Evolutionary conservation across 2,888 invertebrate genomes (phyloP).

Genomic region (Philereme vetulata): DNA sequence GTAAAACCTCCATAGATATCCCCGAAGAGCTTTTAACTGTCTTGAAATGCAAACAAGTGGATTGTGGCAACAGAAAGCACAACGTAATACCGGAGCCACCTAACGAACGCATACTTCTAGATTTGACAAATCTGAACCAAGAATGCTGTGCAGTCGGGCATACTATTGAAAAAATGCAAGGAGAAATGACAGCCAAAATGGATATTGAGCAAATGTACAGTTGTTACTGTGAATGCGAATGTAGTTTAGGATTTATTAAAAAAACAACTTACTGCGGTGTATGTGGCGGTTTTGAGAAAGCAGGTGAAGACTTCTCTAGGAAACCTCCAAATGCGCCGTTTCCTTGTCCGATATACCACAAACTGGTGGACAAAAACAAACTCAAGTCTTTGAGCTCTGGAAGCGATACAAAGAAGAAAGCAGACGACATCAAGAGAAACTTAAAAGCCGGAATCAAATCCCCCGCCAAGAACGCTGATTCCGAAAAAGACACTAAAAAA

Average conservation of each 20-base stretch:
- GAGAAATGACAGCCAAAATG: constrained; percentile 57
- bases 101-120: constrained; percentile 57
- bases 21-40: constrained; percentile 50
- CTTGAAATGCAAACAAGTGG: constrained; percentile 55
- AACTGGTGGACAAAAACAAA: constrained; percentile 61
- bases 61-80: constrained; percentile 51
- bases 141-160: constrained; percentile 53
- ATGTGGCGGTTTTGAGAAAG: constrained; percentile 69
- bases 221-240: constrained; percentile 73
- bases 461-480: constrained; percentile 54
- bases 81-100: constrained; percentile 47
- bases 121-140: constrained; percentile 47
- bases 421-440: constrained; percentile 45
- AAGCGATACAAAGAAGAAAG: constrained; percentile 58
- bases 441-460: constrained; percentile 47
- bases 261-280: constrained; percentile 69
- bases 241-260: constrained; percentile 66
- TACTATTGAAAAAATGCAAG: constrained; percentile 57
- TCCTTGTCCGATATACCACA: constrained; percentile 74
- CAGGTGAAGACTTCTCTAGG: constrained; percentile 58
- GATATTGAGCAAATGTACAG: constrained; percentile 52
- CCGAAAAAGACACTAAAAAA: constrained; percentile 63
- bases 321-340: constrained; percentile 51
- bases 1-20: constrained; percentile 52
- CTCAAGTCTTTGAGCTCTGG: constrained; percentile 58